Conservation (phyloP, 2,888 invertebrate genomes). For the Amblyteles armatorius region DNA sequence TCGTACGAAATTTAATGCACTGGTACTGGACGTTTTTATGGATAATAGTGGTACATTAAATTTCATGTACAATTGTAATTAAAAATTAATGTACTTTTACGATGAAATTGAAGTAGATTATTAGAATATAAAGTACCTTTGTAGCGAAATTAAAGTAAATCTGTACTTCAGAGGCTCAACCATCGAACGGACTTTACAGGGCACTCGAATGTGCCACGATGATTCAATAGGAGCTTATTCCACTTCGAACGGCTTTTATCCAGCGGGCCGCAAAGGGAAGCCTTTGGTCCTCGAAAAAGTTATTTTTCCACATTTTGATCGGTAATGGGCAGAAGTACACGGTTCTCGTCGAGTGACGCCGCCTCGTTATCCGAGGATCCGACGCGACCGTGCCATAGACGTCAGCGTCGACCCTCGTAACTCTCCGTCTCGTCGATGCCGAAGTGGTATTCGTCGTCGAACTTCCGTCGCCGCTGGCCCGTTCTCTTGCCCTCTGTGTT, state of each 20-base stretch:
- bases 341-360: slow-evolving; percentile 7
- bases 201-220: background rate
- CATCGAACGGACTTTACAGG: too few relatives aligned
- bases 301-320: slow-evolving; percentile 15
- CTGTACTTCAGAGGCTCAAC: too few relatives aligned
- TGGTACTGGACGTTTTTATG: too few relatives aligned
- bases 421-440: slow-evolving; percentile 34
- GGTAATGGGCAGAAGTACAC: slow-evolving; percentile 15
- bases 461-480: slow-evolving; percentile 23
- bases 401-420: slow-evolving; percentile 42
- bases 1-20: too few relatives aligned
- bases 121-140: too few relatives aligned
- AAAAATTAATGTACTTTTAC: background rate
- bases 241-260: background rate
- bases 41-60: too few relatives aligned
- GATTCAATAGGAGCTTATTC: background rate
- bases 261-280: background rate
- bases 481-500: slow-evolving; percentile 26
- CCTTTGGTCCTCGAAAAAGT: background rate
- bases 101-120: too few relatives aligned
- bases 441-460: slow-evolving; percentile 16
- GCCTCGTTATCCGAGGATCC: slow-evolving; percentile 36
- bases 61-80: too few relatives aligned
- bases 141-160: too few relatives aligned
- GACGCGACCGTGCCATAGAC: slow-evolving; percentile 15